Conservation (phyloP, 2,113 vertebrate genomes). For the Nothoprocta pentlandii region DNA sequence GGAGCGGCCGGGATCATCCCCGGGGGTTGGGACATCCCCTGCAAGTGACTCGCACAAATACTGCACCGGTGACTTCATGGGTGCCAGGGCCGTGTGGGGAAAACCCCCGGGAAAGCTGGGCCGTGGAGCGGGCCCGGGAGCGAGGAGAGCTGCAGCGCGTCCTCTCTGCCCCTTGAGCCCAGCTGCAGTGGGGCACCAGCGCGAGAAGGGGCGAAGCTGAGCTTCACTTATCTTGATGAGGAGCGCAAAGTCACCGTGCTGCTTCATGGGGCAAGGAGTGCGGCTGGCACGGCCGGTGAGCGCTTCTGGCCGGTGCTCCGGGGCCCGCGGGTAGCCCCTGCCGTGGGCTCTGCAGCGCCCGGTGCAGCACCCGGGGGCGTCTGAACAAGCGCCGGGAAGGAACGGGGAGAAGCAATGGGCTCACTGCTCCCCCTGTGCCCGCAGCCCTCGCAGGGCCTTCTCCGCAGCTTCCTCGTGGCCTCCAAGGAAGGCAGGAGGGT, state of each 20-base stretch:
- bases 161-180: not conserved
- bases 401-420: not conserved
- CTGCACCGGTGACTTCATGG: not conserved
- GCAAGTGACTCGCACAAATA: not conserved
- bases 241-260: not conserved
- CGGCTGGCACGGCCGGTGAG: not conserved
- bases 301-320: not conserved
- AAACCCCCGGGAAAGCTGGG: not conserved
- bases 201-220: not conserved
- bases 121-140: not conserved
- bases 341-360: not conserved
- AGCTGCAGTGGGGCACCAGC: not conserved
- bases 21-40: not conserved
- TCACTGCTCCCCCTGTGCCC: rapidly evolving
- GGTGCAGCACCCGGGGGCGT: not conserved
- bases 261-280: not conserved
- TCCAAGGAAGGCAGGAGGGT: not conserved
- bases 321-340: rapidly evolving
- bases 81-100: not conserved
- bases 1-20: not conserved
- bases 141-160: rapidly evolving
- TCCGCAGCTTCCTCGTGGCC: rapidly evolving
- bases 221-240: not conserved
- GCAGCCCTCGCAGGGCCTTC: not conserved
- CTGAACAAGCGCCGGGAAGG: not conserved